These are phyloP conservation scores for Paedocypris micromegethes DNA, from an alignment of 2,797 vertebrate genomes.

Conservation along the genomic window DNA sequence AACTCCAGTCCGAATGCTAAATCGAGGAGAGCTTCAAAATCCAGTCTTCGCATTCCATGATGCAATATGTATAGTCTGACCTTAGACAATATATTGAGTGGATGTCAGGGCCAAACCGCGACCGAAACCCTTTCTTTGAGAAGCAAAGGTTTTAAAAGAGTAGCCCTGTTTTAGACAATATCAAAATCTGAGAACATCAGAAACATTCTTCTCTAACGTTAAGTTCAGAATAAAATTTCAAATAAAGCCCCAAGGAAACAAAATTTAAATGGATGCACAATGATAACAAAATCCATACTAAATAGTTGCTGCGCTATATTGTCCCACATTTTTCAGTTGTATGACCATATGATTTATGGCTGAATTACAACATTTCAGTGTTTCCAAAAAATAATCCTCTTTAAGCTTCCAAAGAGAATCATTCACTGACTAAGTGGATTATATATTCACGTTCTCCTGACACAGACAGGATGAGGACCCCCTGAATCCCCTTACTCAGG, in stretches of 20 bases:
- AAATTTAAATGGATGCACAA: no score
- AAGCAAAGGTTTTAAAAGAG: constrained; percentile 5
- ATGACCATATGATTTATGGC: no score
- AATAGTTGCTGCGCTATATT: no score
- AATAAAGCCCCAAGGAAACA: no score
- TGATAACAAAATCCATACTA: no score
- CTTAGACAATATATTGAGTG: constrained; percentile 37
- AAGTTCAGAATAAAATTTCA: no score
- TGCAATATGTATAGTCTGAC: constrained; percentile 26
- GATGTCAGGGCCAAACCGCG: constrained; percentile 20
- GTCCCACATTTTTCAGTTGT: no score
- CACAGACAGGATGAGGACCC: constrained; percentile 55
- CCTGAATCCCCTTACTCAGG: constrained; percentile 53
- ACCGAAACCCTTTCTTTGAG: constrained; percentile 3
- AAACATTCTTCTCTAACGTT: no score
- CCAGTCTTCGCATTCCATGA: constrained; percentile 30
- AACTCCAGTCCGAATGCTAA: constrained; percentile 25
- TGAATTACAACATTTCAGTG: no score
- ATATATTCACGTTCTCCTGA: constrained; percentile 56
- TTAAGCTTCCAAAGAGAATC: neutral
- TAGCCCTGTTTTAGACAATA: neutral
- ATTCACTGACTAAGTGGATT: constrained; percentile 35
- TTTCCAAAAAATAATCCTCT: no score
- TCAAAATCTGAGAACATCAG: no score
- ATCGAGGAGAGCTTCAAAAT: constrained; percentile 13